A percentile compares a stretch with the other conserved stretches of the same genome.
These are phyloP conservation scores for Lepidothrix coronata DNA, from an alignment of 2,113 vertebrate genomes.

Conservation along the genomic window DNA sequence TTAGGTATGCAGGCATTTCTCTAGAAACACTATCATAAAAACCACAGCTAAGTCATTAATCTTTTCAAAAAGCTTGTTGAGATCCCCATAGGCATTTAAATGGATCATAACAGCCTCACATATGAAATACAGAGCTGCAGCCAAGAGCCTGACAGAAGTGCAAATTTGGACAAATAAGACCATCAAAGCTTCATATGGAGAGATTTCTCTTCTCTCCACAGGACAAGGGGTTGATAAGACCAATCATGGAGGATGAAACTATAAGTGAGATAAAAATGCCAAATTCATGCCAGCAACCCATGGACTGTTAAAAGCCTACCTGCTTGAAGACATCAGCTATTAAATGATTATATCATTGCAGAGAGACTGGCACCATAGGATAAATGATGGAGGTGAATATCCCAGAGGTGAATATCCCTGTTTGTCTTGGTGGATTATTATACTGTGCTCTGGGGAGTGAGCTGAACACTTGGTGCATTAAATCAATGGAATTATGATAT, in stretches of 20 bases:
- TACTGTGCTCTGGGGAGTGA: background rate
- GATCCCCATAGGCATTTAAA: slow-evolving; percentile 67
- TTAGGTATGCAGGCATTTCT: slow-evolving; percentile 63
- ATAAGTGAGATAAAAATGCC: background rate
- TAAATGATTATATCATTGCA: background rate
- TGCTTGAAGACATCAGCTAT: background rate
- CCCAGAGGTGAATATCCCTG: background rate
- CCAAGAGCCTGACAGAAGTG: slow-evolving; percentile 54
- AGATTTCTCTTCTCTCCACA: slow-evolving; percentile 42
- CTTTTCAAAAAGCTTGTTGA: slow-evolving; percentile 68
- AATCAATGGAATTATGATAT: background rate
- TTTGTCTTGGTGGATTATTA: background rate
- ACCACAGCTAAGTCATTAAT: slow-evolving; percentile 70
- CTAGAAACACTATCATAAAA: slow-evolving; percentile 64
- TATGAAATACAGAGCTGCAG: slow-evolving; percentile 29
- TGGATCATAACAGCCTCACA: slow-evolving; percentile 63
- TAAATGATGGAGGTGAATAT: background rate
- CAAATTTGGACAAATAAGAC: slow-evolving; percentile 66
- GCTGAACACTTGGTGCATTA: background rate
- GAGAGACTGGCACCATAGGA: background rate
- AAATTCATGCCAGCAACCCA: background rate
- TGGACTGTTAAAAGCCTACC: background rate
- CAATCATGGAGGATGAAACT: background rate
- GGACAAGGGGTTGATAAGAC: slow-evolving; percentile 16
- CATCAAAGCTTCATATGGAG: slow-evolving; percentile 46